Base-by-base conservation (phyloP, 1,140 invertebrate genomes). In the Calliphora vicina region DNA sequence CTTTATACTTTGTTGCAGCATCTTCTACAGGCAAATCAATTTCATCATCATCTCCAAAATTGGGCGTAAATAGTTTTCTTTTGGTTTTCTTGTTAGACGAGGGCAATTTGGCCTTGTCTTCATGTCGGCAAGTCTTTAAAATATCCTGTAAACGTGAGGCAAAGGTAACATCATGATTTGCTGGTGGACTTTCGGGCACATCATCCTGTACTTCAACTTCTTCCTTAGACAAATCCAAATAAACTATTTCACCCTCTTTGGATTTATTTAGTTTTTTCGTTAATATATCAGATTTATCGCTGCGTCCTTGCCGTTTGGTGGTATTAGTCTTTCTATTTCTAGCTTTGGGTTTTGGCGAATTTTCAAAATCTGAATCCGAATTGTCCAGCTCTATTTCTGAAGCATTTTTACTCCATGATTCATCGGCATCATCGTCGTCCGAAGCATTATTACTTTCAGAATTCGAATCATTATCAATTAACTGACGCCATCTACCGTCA, bases 31-130 rank as follows among this genome's bases (percentile, higher is more conserved):
- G 35, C 35, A 35, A 35, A 35, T 88, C 87, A 13, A 84, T 86
- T n/a, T 88, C 88, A 12, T 88, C 88, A 12, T 88, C 87, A 23
- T 85, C 86, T 15, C 88, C 88, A 13, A 83, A 82, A 80, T 86
- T 87, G 0, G 86, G 86, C 9, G 84, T 88, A 45, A 89, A 90
- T 4, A 89, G 71, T 72, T 88, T 85, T 0, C 88, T 84, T 1
- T 87, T 86, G 57, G 71, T 17, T 0, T 80, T 67, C 3, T 26
- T 61, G 0, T 84, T 82, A 0, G 84, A 85, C 8, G 61, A n/a
- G 57, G 73, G 67, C 12, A 27, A 85, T 43, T 57, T 87, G 85
- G 8, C 83, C 43, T 50, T 90, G 85, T 1, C 78, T 27, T 4
- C 29, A 80, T 29, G 85, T 81, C 2, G 86, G 83, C 86, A 89